phyloP scores from a whole-genome alignment of 2,888 invertebrate species.

The Nomada ruficornis region DNA sequence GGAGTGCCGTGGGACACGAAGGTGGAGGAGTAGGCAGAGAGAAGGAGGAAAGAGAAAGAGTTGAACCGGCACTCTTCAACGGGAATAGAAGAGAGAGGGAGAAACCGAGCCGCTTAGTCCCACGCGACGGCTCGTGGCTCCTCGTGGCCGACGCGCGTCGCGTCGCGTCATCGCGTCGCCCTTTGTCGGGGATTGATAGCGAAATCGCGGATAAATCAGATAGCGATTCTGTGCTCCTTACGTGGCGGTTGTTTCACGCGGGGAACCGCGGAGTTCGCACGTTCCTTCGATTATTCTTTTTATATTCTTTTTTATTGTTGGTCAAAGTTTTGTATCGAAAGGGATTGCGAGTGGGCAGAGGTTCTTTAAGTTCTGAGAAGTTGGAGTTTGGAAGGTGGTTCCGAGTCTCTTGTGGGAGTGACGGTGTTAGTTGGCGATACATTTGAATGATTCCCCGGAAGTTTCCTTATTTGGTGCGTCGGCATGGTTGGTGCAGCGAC shows the following conservation, averaged over 20 bases:
- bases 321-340: neutral
- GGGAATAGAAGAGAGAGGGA: constrained; percentile 28
- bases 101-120: constrained; percentile 68
- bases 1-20: constrained; percentile 58
- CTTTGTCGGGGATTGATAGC: constrained; percentile 67
- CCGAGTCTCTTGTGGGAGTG: neutral
- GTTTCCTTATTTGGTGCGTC: no score
- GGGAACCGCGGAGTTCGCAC: neutral
- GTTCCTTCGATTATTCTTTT: neutral
- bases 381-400: neutral
- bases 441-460: neutral
- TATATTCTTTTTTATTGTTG: neutral
- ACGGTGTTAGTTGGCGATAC: neutral
- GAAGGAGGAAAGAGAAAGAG: constrained; percentile 20
- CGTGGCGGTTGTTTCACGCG: neutral
- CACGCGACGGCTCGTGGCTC: constrained; percentile 81
- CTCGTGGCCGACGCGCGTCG: constrained; percentile 77
- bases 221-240: constrained; percentile 5
- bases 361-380: constrained; percentile 2
- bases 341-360: neutral
- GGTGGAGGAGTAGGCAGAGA: constrained; percentile 51
- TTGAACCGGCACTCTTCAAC: neutral
- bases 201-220: constrained; percentile 55
- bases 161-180: constrained; percentile 71
- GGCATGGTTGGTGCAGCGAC: no score